Percentiles rank a stretch among this genome's conserved stretches.
phyloP scores from a whole-genome alignment of 2,797 vertebrate genomes.

The Gouania willdenowi region DNA sequence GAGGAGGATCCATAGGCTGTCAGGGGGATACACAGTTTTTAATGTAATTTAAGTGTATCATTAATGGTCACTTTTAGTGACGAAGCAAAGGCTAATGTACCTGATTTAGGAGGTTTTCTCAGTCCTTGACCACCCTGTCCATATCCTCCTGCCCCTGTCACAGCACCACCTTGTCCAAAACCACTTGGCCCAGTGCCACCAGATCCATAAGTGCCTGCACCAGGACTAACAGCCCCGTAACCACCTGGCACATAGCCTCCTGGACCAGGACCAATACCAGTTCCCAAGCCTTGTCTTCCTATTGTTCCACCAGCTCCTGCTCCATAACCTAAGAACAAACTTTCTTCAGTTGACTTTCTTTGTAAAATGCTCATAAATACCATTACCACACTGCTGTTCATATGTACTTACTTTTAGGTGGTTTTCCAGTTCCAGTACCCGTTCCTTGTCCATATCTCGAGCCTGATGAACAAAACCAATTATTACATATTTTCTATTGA shows the following conservation, averaged over 20 bases:
- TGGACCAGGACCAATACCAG: constrained; percentile 17
- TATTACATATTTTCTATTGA: no score
- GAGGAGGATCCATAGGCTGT: constrained; percentile 53
- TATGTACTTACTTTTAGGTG: constrained; percentile 67
- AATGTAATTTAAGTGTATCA: neutral
- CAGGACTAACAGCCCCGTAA: constrained; percentile 17
- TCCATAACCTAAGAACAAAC: constrained; percentile 61
- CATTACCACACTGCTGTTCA: neutral
- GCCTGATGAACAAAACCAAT: constrained; percentile 25
- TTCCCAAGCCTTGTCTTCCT: constrained; percentile 40
- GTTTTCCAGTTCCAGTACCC: constrained; percentile 52
- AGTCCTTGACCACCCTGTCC: constrained; percentile 40
- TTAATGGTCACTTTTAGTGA: neutral
- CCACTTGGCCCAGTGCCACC: constrained; percentile 28
- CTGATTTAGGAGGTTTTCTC: constrained; percentile 59
- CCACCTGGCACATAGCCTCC: constrained; percentile 39
- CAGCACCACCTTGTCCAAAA: constrained; percentile 37
- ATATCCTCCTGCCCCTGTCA: neutral
- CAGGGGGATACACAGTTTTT: neutral
- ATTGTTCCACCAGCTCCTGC: constrained; percentile 39
- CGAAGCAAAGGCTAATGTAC: constrained; percentile 20
- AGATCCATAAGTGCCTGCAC: constrained; percentile 23
- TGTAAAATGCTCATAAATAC: no score
- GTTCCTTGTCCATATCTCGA: constrained; percentile 54
- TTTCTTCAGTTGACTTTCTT: neutral